Evolutionary conservation across 2,888 invertebrate species (phyloP).

Genomic region (Oligia latruncula): DNA sequence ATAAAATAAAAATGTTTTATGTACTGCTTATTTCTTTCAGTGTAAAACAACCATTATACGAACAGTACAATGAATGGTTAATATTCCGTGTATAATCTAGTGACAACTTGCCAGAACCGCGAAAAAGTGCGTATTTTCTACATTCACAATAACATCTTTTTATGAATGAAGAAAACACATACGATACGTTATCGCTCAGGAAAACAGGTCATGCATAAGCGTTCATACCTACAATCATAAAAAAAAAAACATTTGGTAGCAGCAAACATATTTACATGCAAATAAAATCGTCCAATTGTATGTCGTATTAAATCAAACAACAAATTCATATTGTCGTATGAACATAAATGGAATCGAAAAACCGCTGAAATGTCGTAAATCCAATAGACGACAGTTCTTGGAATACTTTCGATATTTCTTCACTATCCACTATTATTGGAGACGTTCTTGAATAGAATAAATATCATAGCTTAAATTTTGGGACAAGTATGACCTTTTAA

Average conservation of each 20-base stretch:
- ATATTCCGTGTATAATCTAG: background rate
- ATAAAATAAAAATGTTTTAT: no score
- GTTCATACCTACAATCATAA: slow-evolving; percentile 28
- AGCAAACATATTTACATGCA: slow-evolving; percentile 43
- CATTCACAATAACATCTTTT: background rate
- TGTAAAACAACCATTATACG: background rate
- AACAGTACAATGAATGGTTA: background rate
- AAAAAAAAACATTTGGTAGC: slow-evolving; percentile 41
- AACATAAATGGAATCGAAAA: slow-evolving; percentile 62
- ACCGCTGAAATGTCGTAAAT: slow-evolving; percentile 56
- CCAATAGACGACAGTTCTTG: slow-evolving; percentile 55
- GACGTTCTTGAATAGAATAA: slow-evolving; percentile 47
- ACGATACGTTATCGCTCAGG: background rate
- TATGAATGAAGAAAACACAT: slow-evolving; percentile 16
- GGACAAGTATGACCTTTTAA: slow-evolving; percentile 31
- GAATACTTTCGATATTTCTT: slow-evolving; percentile 55
- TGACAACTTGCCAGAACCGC: no score
- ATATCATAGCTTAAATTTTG: slow-evolving; percentile 25
- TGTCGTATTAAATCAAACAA: slow-evolving; percentile 61
- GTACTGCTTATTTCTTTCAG: no score
- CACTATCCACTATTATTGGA: slow-evolving; percentile 40
- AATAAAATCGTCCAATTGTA: slow-evolving; percentile 58
- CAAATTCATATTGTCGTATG: slow-evolving; percentile 48
- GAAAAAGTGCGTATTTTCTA: background rate
- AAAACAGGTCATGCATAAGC: slow-evolving; percentile 44